These are phyloP conservation scores for Bradypodion ventrale DNA, from an alignment of 2,797 vertebrate genomes.

Conservation along the genomic window DNA sequence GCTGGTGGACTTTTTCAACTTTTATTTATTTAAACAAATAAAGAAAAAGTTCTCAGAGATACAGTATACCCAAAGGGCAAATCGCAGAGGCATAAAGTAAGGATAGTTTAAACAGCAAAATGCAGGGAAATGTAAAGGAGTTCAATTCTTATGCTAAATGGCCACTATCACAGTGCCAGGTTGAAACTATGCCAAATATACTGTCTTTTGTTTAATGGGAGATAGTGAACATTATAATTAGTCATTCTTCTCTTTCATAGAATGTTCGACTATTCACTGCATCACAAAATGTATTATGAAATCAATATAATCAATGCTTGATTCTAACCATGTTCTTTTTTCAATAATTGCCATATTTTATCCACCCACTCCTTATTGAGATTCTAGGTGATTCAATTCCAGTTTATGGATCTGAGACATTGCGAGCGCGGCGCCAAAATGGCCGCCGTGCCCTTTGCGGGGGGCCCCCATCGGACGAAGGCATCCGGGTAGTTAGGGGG, in stretches of 20 bases:
- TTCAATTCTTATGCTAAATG: neutral
- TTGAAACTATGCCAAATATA: neutral
- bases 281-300: neutral
- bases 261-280: neutral
- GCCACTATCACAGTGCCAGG: neutral
- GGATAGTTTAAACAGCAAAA: neutral
- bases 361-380: neutral
- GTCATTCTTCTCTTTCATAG: neutral
- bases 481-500: no score
- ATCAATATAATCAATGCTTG: neutral
- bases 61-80: constrained; percentile 1
- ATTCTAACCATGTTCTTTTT: neutral
- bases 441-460: no score
- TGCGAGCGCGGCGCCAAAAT: no score
- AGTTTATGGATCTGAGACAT: no score
- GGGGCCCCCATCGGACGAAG: no score
- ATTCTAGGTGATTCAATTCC: neutral
- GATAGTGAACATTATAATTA: neutral
- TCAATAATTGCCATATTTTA: neutral
- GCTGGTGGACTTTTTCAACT: neutral
- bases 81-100: neutral
- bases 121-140: neutral
- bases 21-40: neutral
- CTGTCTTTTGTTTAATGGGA: neutral
- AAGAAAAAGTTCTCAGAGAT: neutral